A percentile compares a stretch with the other conserved stretches of the same genome.
Evolutionary conservation across 2,797 vertebrate genomes (phyloP).

Genomic region (Ficedula albicollis): DNA sequence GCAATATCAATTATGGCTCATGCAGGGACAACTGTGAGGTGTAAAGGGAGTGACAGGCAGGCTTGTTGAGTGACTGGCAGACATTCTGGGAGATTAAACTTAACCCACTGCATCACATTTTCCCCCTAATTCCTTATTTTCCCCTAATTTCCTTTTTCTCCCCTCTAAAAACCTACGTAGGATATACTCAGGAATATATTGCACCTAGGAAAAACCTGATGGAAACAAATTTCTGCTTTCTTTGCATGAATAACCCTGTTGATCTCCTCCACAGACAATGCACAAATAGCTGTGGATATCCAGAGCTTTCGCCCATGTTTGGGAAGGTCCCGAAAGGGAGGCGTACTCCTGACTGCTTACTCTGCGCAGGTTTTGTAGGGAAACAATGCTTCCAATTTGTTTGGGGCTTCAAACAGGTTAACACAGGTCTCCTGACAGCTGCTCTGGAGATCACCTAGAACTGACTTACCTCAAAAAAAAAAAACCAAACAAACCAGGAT

Average conservation of each 20-base stretch:
- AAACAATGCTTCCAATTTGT: slow-evolving; percentile 19
- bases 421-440: neutral
- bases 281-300: neutral
- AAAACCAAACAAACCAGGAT: neutral
- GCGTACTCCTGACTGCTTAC: neutral
- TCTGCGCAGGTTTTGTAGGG: neutral
- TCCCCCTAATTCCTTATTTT: neutral
- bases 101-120: neutral
- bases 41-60: neutral
- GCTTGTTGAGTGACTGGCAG: neutral
- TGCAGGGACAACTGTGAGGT: neutral
- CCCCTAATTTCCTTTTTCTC: neutral
- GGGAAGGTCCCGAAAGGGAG: neutral
- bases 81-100: neutral
- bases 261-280: neutral
- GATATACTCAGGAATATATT: neutral
- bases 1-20: neutral
- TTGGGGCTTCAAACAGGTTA: slow-evolving; percentile 9
- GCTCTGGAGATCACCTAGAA: slow-evolving; percentile 1
- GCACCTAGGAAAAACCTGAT: neutral
- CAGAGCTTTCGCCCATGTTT: neutral
- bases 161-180: neutral
- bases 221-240: neutral
- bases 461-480: neutral
- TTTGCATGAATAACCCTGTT: neutral